Base-by-base conservation (phyloP, 2,113 vertebrate species). In the Paraplagusia blochii region DNA sequence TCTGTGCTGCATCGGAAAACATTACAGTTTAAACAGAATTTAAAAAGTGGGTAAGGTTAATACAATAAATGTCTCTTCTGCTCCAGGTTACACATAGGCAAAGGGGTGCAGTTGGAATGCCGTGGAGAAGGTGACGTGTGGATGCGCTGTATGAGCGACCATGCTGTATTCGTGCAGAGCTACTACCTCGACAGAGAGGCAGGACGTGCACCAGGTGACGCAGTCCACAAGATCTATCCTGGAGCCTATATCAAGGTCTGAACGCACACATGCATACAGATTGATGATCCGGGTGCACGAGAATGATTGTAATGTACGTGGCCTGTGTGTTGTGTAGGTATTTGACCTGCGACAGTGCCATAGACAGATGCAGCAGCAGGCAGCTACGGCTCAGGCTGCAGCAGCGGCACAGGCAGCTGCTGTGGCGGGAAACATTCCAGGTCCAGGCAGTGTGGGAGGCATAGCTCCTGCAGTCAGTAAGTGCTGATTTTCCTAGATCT, bases 331-430 rank as follows among this genome's bases (percentile, higher is more conserved):
- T 33, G 45, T 14, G 13, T 61, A 93, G 90, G 92, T 92, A 34
- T 93, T 92, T 35, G 91, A 94, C 74, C 76, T 94, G 44, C 84
- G 91, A 4, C 92, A 93, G 79, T 93, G 92, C 65, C 91, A 93
- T 76, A 85, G 91, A 12, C 92, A 93, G 81, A 92, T 91, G 92
- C 91, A 93, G 82, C 90, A 91, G 69, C 92, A 93, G 60, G 92
- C 91, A 0, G 92, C 91, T 8, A 91, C 90, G 0, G 91, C 90
- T 3, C 88, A 89, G 67, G 90, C 89, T 1, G 90, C 90, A 0
- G 88, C 88, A 0, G 89, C 89, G 1, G 90, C 92, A 0, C 90
- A 92, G 58, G 91, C 90, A 0, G 91, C 90, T 0, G 89, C 91
- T 0, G 86, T 92, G 13, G 90, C 89, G 0, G 91, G 90, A 33